Conservation (phyloP, 1,140 invertebrate genomes). For the Lineus longissimus region DNA sequence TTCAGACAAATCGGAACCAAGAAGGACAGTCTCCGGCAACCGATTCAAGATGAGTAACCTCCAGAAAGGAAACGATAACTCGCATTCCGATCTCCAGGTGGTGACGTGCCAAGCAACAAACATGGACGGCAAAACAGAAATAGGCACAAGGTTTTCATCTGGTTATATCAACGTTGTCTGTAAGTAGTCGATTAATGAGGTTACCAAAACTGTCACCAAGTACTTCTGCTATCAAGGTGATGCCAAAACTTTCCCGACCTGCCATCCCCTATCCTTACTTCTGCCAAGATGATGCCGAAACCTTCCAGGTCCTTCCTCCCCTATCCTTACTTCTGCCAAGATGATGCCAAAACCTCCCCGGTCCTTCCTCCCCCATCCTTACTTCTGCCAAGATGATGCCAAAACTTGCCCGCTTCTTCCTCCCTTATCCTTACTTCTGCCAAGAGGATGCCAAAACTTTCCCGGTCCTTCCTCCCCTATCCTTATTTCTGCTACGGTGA, state of each 20-base stretch:
- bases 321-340: background rate
- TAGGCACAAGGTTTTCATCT: background rate
- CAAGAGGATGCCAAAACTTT: background rate
- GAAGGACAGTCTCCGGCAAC: too few relatives aligned
- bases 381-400: background rate
- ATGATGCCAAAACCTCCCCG: background rate
- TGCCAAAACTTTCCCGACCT: background rate
- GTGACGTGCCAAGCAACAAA: background rate
- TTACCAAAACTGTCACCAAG: background rate
- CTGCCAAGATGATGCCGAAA: background rate
- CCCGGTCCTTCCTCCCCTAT: background rate
- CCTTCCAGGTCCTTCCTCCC: background rate
- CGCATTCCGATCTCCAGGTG: background rate
- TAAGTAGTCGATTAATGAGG: conserved; percentile 8
- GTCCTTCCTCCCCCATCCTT: background rate
- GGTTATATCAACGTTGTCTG: conserved; percentile 21
- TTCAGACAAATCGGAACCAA: too few relatives aligned
- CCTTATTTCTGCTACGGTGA: background rate
- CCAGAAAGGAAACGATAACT: too few relatives aligned
- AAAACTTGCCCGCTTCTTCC: background rate
- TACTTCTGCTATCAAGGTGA: background rate
- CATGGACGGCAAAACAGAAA: background rate
- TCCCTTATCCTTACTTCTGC: background rate
- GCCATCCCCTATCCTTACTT: too few relatives aligned
- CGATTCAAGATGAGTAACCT: too few relatives aligned